Conservation (phyloP, 2,888 invertebrate species). For the Campaea margaritaria region DNA sequence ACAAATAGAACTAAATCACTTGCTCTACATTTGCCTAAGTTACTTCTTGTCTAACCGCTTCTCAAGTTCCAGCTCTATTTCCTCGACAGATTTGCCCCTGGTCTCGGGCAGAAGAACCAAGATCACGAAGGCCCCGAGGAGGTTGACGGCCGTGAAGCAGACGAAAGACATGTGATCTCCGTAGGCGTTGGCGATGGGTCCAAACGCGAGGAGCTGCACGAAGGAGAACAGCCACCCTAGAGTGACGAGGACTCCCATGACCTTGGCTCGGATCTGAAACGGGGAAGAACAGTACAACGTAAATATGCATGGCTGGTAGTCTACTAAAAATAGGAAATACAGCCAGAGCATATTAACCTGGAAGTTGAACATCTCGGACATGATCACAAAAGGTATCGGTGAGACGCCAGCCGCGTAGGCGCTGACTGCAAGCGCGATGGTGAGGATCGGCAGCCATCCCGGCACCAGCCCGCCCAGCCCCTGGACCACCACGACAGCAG, state of each 20-base stretch:
- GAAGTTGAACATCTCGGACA: slow-evolving; percentile 65
- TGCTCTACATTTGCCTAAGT: neutral
- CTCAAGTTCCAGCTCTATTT: slow-evolving; percentile 55
- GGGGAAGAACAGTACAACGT: too few relatives aligned
- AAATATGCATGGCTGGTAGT: too few relatives aligned
- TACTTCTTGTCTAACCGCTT: slow-evolving; percentile 25
- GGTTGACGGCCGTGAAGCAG: slow-evolving; percentile 60
- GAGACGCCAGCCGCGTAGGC: slow-evolving; percentile 56
- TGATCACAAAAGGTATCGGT: slow-evolving; percentile 58
- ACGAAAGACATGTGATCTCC: slow-evolving; percentile 66
- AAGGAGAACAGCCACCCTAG: slow-evolving; percentile 55
- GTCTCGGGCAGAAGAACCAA: slow-evolving; percentile 70
- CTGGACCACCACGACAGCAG: slow-evolving; percentile 45
- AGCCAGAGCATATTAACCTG: slow-evolving; percentile 47
- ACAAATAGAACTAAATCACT: too few relatives aligned
- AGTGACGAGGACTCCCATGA: slow-evolving; percentile 55
- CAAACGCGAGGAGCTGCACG: slow-evolving; percentile 50
- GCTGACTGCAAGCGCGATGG: slow-evolving; percentile 48
- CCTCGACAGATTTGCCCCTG: slow-evolving; percentile 64
- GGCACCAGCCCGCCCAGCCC: slow-evolving; percentile 43
- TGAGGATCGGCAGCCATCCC: slow-evolving; percentile 53
- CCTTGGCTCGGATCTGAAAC: slow-evolving; percentile 62
- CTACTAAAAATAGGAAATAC: too few relatives aligned
- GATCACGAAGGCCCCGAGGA: slow-evolving; percentile 55
- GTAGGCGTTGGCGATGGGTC: slow-evolving; percentile 46